Evolutionary conservation across 1,140 invertebrate species (phyloP), one percentile per base, ranked within the genome.

Genomic region (Aphaenogaster rudis): DNA sequence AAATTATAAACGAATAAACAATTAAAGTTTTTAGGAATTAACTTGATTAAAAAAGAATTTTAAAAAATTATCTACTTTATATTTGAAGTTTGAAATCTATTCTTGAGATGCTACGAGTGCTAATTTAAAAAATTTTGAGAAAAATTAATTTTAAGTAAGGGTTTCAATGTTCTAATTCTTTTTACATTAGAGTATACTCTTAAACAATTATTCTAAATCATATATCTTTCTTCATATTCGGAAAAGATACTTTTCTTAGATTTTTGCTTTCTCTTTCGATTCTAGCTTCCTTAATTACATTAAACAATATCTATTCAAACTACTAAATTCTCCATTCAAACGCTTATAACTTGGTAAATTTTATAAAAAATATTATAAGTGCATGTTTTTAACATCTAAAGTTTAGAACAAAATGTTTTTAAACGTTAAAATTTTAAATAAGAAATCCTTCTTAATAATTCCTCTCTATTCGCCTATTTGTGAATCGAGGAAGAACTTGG

Each of bases 321-420:
- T 63, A 9, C 13, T 63, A 36, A 1, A 33, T 61, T 33, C 11
- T 61, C 3, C 11, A 61, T 61, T 63, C 11, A 63, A 15, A 45
- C 8, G 42, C 42, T 36, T 63, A 6, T 15, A 36, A 63, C 13
- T 63, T 63, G 9, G 9, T 57, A 3, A 13, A 61, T 63, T 63
- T 63, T 15, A 3, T 21, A 33, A 63, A 63, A 28, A 63, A 36
- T 36, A 63, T 63, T 33, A 3, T 33, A 63, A 9, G 2, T 1
- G 15, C 4, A 61, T 61, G 42, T 69, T 59, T 52, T 63, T 81
- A 80, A 67, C 33, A 81, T 69, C 52, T 39, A 39, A 1, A 15
- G 13, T 17, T 17, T 39, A 36, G 21, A 63, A 2, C 61, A 15
- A 63, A 5, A 57, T 21, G 21, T n/a, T 57, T 57, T 57, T 57